Evolutionary conservation across 2,797 vertebrate species (phyloP), one percentile per base, ranked within the genome.

Genomic region (Ciconia nigra): DNA sequence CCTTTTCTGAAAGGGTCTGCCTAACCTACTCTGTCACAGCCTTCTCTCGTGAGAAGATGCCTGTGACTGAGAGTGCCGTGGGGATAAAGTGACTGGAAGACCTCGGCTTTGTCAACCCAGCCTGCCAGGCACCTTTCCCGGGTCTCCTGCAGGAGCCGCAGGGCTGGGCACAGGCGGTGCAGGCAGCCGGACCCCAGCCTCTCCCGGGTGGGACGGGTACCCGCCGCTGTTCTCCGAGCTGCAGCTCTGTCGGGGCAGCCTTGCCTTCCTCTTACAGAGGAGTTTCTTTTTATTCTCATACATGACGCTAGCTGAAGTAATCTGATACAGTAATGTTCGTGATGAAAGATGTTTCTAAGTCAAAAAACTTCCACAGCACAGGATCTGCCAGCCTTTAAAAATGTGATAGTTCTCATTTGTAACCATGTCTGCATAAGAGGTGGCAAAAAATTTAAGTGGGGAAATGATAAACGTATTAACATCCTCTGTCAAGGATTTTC

Each of bases 71-170:
- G 44, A 6, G 54, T 5, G 59, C 59, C 3, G 0, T 2, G 55
- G 14, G 10, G 41, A 15, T 4, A 7, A 49, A 61, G 61, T 12
- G 2, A 1, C 0, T 6, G 24, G 17, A 9, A 16, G 1, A 6
- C 0, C 44, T 6, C 0, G 0, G 41, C 24, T 71, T 42, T 3
- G 0, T 2, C 79, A 35, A 6, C 46, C 10, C 74, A 24, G 74
- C 7, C 49, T 29, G 41, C 17, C 28, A 5, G 22, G 14, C 57
- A 5, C 2, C 3, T 7, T 9, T 18, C 26, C 54, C 4, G 4
- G 21, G 61, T 8, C 42, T 33, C 49, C 59, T 22, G 39, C 8
- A 3, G 4, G 74, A 29, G 81, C 81, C 3, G 6, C 52, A 17
- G 5, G 17, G 51, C n/a, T 33, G 44, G 33, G 37, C 5, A 5